These are phyloP conservation scores for Megamerina dolium DNA, from an alignment of 2,888 invertebrate species.

Conservation along the genomic window DNA sequence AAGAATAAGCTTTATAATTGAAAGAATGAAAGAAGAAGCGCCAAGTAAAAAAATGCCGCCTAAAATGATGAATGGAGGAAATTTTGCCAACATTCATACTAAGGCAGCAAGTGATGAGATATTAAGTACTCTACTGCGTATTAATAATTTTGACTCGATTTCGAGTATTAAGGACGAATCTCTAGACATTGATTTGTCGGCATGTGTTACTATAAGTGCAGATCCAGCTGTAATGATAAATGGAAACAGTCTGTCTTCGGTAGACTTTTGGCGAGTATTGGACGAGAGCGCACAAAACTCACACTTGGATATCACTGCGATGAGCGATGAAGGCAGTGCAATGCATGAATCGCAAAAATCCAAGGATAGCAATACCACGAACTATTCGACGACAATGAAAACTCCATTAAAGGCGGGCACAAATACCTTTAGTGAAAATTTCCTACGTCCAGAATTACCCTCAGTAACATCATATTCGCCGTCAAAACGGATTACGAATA, in stretches of 20 bases:
- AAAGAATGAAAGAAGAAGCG: conserved; percentile 45
- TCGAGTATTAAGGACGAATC: conserved; percentile 48
- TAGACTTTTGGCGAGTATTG: conserved; percentile 46
- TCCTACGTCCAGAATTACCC: conserved; percentile 28
- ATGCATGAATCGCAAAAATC: background rate
- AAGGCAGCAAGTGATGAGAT: conserved; percentile 44
- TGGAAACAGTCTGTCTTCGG: conserved; percentile 42
- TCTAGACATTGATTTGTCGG: conserved; percentile 46
- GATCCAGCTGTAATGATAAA: conserved; percentile 38
- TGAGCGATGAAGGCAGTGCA: conserved; percentile 17
- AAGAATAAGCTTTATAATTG: background rate
- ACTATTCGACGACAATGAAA: background rate
- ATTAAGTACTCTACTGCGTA: conserved; percentile 41
- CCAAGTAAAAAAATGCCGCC: conserved; percentile 46
- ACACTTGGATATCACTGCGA: conserved; percentile 28
- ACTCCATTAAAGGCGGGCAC: conserved; percentile 17
- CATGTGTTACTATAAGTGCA: conserved; percentile 44
- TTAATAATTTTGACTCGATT: conserved; percentile 47
- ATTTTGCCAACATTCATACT: too few relatives aligned
- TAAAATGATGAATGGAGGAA: conserved; percentile 38
- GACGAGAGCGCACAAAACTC: conserved; percentile 44
- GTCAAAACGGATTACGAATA: background rate
- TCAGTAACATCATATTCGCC: background rate
- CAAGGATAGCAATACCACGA: conserved; percentile 8
- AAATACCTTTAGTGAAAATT: conserved; percentile 37